Evolutionary conservation across 1,140 invertebrate species (phyloP).

Genomic region (Neodiprion pinetum): DNA sequence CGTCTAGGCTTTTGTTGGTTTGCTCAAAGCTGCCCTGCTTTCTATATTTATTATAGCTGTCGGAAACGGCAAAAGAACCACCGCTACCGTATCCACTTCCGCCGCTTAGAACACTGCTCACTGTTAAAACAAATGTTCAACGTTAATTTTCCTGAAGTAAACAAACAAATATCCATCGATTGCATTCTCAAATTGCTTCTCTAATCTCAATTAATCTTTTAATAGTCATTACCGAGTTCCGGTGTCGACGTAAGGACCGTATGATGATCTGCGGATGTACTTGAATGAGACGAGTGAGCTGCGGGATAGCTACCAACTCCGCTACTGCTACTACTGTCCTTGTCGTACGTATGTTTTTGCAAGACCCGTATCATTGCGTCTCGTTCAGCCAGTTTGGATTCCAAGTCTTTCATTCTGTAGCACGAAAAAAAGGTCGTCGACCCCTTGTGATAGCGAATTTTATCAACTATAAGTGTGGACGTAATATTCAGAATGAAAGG

Average conservation of each 20-base stretch:
- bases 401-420: slow-evolving; percentile 82
- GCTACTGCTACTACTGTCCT: slow-evolving; percentile 66
- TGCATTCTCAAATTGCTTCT: not conserved
- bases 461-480: not conserved
- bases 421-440: slow-evolving; percentile 17
- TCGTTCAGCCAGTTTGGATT: slow-evolving; percentile 86
- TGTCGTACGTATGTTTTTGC: slow-evolving; percentile 79
- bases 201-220: not conserved
- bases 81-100: slow-evolving; percentile 67
- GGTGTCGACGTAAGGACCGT: slow-evolving; percentile 54
- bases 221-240: slow-evolving; percentile 51
- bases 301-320: slow-evolving; percentile 59
- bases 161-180: slow-evolving; percentile 15
- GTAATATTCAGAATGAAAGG: not conserved
- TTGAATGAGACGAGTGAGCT: slow-evolving; percentile 59
- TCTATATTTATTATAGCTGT: slow-evolving; percentile 65
- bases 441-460: slow-evolving; percentile 5
- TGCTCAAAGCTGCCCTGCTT: slow-evolving; percentile 74
- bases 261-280: slow-evolving; percentile 57
- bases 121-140: slow-evolving; percentile 42
- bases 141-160: slow-evolving; percentile 20
- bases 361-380: slow-evolving; percentile 91
- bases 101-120: slow-evolving; percentile 66
- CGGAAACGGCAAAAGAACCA: slow-evolving; percentile 66
- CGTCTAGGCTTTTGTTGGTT: slow-evolving; percentile 79